Evolutionary conservation across 2,113 vertebrate species (phyloP).

Genomic region (Ondatra zibethicus): DNA sequence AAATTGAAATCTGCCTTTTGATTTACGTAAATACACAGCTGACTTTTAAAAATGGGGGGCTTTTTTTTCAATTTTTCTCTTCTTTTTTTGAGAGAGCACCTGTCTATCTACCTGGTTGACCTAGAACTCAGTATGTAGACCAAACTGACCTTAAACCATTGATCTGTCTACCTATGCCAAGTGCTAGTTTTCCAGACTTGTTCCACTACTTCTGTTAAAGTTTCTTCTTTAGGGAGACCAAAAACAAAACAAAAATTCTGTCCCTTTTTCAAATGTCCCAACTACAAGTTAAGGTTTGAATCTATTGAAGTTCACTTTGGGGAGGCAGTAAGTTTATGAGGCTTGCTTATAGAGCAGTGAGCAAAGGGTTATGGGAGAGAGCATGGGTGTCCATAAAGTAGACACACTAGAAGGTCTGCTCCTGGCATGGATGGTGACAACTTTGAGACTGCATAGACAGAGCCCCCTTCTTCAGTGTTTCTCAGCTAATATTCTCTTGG

Average conservation of each 20-base stretch:
- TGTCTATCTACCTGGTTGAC: accelerated
- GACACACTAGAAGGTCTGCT: too few relatives aligned
- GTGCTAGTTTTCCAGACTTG: neutral
- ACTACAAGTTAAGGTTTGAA: neutral
- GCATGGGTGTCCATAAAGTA: neutral
- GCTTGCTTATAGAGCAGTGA: neutral
- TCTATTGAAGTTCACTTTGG: neutral
- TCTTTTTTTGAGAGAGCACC: neutral
- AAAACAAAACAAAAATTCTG: neutral
- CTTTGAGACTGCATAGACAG: neutral
- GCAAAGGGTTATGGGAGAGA: neutral
- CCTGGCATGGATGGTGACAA: neutral
- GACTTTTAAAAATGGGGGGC: neutral
- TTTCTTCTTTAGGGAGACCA: neutral
- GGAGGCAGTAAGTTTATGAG: neutral
- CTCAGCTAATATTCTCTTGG: neutral
- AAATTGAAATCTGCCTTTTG: neutral
- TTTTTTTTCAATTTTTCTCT: neutral
- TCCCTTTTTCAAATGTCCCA: neutral
- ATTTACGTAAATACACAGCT: neutral
- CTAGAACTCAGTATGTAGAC: neutral
- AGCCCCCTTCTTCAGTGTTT: neutral
- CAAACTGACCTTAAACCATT: neutral
- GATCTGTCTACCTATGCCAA: too few relatives aligned
- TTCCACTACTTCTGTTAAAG: neutral